These are phyloP conservation scores for Phycodurus eques DNA, from an alignment of 2,113 vertebrate species.

Conservation along the genomic window DNA sequence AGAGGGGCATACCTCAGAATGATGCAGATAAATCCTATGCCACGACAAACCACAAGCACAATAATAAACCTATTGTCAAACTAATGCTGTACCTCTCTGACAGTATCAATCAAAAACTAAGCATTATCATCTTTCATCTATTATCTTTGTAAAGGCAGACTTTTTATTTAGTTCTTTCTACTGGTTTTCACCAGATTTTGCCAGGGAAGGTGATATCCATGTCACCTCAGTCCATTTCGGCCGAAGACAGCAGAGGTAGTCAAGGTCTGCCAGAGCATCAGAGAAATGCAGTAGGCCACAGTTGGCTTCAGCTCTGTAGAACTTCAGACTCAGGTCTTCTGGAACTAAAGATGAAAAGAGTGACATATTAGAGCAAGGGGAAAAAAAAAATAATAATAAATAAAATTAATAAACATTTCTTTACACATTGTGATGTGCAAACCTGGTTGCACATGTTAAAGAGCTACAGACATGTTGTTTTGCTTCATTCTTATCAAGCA, in stretches of 20 bases:
- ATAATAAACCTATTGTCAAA: neutral
- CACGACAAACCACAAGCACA: neutral
- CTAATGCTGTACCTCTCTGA: neutral
- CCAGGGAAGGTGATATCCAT: neutral
- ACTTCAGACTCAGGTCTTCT: constrained; percentile 67
- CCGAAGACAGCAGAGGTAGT: constrained; percentile 74
- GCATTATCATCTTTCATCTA: neutral
- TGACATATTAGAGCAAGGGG: constrained; percentile 1
- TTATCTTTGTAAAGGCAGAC: neutral
- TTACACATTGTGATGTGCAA: neutral
- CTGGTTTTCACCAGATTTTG: neutral
- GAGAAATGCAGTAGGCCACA: constrained; percentile 61
- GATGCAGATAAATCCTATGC: neutral
- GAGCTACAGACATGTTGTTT: neutral
- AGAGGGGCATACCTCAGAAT: neutral
- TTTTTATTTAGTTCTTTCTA: neutral
- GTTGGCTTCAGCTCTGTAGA: constrained; percentile 74
- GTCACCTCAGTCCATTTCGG: constrained; percentile 76
- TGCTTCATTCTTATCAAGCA: neutral
- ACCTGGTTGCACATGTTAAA: neutral
- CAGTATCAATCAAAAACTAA: neutral
- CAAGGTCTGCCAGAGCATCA: constrained; percentile 77
- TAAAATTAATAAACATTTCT: no score
- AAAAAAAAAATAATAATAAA: neutral
- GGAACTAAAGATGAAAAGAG: constrained; percentile 59